Percentiles rank a stretch among this genome's conserved stretches.
Conservation (phyloP, 2,888 invertebrate genomes). For the Halictus ligatus region DNA sequence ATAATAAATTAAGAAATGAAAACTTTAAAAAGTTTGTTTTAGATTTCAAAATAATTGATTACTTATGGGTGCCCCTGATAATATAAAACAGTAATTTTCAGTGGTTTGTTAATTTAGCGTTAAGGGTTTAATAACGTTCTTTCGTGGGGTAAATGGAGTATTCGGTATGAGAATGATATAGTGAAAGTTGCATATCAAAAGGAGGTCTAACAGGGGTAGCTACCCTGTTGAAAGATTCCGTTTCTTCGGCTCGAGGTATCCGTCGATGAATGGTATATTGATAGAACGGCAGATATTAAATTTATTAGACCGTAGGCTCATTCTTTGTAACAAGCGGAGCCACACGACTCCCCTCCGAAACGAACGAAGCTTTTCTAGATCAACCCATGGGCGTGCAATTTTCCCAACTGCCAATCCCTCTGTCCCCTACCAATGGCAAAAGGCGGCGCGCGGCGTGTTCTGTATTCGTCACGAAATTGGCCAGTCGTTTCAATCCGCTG, state of each 20-base stretch:
- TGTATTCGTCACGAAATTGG: slow-evolving; percentile 26
- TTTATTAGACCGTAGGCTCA: slow-evolving; percentile 6
- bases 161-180: neutral
- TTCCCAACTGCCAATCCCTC: slow-evolving; percentile 49
- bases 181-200: neutral
- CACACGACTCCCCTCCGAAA: slow-evolving; percentile 8
- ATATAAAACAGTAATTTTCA: neutral
- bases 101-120: neutral
- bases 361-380: slow-evolving; percentile 51
- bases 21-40: no score
- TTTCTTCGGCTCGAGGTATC: neutral
- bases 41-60: no score
- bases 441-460: slow-evolving; percentile 15
- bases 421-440: slow-evolving; percentile 20
- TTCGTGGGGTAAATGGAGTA: neutral
- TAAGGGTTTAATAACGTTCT: neutral
- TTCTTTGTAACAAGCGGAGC: neutral
- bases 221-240: slow-evolving; percentile 1
- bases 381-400: slow-evolving; percentile 53
- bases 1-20: no score
- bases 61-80: no score
- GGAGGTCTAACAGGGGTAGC: neutral
- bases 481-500: slow-evolving; percentile 20
- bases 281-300: neutral
- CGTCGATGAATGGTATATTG: neutral